Percentiles rank a stretch among this genome's conserved stretches.
These are phyloP conservation scores for Homarus gammarus DNA, from an alignment of 2,888 invertebrate species.

Conservation along the genomic window DNA sequence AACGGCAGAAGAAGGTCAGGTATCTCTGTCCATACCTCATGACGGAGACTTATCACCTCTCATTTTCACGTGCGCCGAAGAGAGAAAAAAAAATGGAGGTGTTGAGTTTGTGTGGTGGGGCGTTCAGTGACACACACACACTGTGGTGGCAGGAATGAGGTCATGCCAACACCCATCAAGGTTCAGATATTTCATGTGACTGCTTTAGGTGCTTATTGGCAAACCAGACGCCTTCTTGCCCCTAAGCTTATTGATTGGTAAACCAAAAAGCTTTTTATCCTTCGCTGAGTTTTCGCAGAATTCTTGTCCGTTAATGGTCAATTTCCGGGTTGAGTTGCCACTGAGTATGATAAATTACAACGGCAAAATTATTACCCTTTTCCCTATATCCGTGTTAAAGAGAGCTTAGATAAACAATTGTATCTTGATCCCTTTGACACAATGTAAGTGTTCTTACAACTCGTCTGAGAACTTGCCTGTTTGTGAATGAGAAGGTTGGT, in stretches of 20 bases:
- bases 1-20: no score
- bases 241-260: constrained; percentile 35
- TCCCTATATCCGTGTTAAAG: constrained; percentile 18
- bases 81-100: constrained; percentile 11
- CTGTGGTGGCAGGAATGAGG: constrained; percentile 1
- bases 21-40: background rate
- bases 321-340: constrained; percentile 17
- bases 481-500: constrained; percentile 47
- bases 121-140: background rate
- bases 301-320: constrained; percentile 21
- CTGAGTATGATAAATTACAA: background rate
- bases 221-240: constrained; percentile 42
- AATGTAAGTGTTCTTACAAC: constrained; percentile 41
- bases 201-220: constrained; percentile 68
- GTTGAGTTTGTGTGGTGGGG: background rate
- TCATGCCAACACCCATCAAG: background rate
- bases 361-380: background rate
- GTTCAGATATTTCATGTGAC: constrained; percentile 36
- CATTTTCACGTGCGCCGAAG: constrained; percentile 51
- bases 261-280: constrained; percentile 18
- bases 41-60: background rate
- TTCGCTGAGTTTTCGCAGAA: constrained; percentile 36
- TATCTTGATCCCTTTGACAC: constrained; percentile 24
- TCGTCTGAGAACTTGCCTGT: constrained; percentile 45
- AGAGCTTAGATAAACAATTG: background rate